Evolutionary conservation across 2,797 vertebrate genomes (phyloP).

Genomic region (Epinephelus malabaricus): DNA sequence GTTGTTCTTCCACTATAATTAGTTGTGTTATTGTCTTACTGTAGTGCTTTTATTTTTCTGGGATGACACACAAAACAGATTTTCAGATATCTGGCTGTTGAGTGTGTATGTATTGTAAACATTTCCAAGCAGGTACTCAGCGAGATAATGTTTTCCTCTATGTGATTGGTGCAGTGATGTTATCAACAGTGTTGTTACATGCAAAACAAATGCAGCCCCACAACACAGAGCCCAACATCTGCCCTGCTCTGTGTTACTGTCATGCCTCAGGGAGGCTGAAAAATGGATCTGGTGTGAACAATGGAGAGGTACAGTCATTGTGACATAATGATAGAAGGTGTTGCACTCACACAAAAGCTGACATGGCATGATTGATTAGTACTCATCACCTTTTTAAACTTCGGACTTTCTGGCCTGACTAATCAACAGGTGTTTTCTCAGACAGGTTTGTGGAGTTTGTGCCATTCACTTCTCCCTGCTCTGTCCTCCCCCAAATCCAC

Average conservation of each 20-base stretch:
- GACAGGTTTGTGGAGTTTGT: background rate
- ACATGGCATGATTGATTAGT: background rate
- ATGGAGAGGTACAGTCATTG: constrained; percentile 22
- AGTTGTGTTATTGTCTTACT: background rate
- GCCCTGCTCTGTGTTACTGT: constrained; percentile 28
- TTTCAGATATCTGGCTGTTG: background rate
- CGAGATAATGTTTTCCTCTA: constrained; percentile 3
- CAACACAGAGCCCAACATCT: constrained; percentile 41
- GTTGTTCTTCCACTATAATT: background rate
- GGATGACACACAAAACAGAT: background rate
- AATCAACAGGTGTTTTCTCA: background rate
- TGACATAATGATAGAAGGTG: background rate
- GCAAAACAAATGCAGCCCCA: constrained; percentile 5
- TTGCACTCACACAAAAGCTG: background rate
- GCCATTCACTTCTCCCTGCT: background rate
- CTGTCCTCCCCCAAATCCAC: background rate
- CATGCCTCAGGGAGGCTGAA: constrained; percentile 34
- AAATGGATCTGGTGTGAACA: constrained; percentile 35
- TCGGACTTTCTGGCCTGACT: background rate
- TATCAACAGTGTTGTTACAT: constrained; percentile 38
- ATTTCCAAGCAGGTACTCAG: constrained; percentile 35
- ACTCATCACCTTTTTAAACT: background rate
- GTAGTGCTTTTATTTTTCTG: background rate
- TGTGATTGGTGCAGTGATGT: constrained; percentile 25
- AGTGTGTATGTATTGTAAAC: background rate